phyloP scores from a whole-genome alignment of 2,797 vertebrate species.

The Spinus pinus region DNA sequence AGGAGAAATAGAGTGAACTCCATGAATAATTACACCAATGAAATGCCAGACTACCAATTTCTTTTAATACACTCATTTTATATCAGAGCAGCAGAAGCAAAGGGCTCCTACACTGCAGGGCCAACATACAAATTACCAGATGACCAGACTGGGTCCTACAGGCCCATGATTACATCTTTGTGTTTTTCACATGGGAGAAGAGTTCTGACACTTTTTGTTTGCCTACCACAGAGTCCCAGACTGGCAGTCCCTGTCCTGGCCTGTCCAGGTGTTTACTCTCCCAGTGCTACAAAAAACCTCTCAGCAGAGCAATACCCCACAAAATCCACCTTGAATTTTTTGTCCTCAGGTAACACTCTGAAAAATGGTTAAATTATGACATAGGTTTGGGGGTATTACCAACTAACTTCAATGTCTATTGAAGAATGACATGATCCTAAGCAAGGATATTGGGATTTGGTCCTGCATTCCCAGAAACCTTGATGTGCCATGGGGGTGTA shows the following conservation, averaged over 20 bases:
- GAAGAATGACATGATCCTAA: not conserved
- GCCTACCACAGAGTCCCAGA: not conserved
- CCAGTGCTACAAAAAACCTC: not conserved
- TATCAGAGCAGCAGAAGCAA: not conserved
- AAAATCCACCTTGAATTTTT: not conserved
- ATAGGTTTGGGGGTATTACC: not conserved
- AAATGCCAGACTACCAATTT: not conserved
- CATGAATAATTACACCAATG: not conserved
- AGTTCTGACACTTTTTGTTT: not conserved
- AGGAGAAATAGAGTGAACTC: not conserved
- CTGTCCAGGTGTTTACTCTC: not conserved
- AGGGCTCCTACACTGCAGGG: not conserved
- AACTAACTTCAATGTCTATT: not conserved
- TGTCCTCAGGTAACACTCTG: not conserved
- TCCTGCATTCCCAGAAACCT: not conserved
- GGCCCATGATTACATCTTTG: not conserved
- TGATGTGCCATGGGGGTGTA: fast-evolving
- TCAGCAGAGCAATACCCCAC: not conserved
- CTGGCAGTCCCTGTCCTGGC: not conserved
- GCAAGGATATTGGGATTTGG: not conserved
- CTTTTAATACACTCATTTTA: not conserved
- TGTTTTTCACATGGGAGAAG: not conserved
- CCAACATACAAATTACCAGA: not conserved
- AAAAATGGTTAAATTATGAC: not conserved
- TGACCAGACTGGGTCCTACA: not conserved